Base-by-base conservation (phyloP, 2,888 invertebrate species). In the Griposia aprilina region DNA sequence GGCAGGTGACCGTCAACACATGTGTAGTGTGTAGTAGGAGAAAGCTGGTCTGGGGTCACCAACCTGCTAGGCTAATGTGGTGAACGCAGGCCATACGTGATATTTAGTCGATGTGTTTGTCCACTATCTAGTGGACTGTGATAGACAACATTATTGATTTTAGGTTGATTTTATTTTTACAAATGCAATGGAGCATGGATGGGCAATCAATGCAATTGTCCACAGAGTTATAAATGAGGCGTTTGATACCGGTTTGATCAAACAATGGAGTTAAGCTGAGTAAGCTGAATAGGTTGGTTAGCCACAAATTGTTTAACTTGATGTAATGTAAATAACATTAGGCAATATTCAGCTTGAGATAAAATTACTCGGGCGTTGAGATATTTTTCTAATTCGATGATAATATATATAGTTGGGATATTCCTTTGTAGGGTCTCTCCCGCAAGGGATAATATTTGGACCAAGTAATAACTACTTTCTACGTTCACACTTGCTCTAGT, bases 31-130 rank as follows among this genome's bases (percentile, higher is more conserved):
- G 62, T 52, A 26, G 62, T 26, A 72, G 71, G 83, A 81, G 81
- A 81, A 81, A 81, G 83, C 72, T 72, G 26, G n/a, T 76, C 76
- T 81, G 72, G 81, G 81, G 81, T 81, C 83, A 81, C 62, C 72
- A 82, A 81, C 81, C 82, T 78, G 78, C 69, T 82, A 70, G 82
- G 65, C 55, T 55, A 81, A 48, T 66, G 62, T 81, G 65, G 59
- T 75, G 55, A 81, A 76, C 77, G 30, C 48, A 82, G 66, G 50
- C 48, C 48, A 60, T 30, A 41, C 59, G 55, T 30, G 52, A 48
- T 59, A 55, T 81, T 81, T 82, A 13, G 17, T 45, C 2, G 17
- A 20, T 30, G 76, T 57, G 13, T 69, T 81, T 48, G 15, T 59
- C 45, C 41, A 59, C 8, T 15, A n/a, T 20, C 20, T 20, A 20